phyloP scores from a whole-genome alignment of 2,113 vertebrate genomes.

The Paradisaea rubra region DNA sequence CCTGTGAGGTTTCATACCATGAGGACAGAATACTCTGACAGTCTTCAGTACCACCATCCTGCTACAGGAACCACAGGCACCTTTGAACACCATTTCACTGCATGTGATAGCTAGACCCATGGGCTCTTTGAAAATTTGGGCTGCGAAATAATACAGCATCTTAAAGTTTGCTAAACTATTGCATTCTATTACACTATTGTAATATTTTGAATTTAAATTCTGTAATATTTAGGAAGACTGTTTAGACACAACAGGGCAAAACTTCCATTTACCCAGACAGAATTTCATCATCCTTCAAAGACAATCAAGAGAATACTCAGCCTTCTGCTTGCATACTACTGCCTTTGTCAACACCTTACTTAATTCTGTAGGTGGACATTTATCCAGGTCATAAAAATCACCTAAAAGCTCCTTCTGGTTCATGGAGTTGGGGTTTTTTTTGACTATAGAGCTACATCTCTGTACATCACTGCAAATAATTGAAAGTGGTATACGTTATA shows the following conservation, averaged over 20 bases:
- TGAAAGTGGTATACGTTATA: neutral
- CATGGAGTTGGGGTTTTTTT: accelerated
- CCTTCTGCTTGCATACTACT: neutral
- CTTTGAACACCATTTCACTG: neutral
- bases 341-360: neutral
- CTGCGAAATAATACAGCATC: neutral
- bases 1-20: neutral
- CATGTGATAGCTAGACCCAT: neutral
- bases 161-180: neutral
- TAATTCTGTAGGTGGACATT: neutral
- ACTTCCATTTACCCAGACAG: neutral
- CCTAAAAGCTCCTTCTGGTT: neutral
- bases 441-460: neutral
- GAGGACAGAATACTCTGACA: neutral
- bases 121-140: neutral
- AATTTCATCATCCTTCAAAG: neutral
- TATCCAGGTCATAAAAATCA: neutral
- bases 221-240: neutral
- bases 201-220: neutral
- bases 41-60: neutral
- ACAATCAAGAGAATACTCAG: neutral
- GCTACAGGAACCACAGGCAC: neutral
- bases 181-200: neutral
- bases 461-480: neutral
- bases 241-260: neutral